Evolutionary conservation across 2,888 invertebrate species (phyloP), one percentile per base, ranked within the genome.

Genomic region (Trissolcus brochymenae): DNA sequence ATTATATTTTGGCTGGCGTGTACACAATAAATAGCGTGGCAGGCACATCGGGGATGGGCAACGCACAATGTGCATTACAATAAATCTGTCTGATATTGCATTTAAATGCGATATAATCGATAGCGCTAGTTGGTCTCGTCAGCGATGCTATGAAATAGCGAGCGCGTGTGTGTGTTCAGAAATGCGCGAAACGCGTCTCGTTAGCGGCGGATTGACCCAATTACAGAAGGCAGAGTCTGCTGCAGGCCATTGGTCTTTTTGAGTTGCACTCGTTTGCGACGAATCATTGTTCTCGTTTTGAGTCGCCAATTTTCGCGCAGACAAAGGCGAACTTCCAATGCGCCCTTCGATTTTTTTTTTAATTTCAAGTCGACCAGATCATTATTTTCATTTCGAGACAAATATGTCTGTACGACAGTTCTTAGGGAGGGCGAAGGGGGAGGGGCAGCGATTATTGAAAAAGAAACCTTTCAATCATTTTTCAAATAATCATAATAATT

Each of bases 161-260:
- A 41, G 40, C 74, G 68, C 62, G 70, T 46, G 68, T 72, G 35
- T 35, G 71, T 35, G 66, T 74, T 73, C 70, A 78, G 80, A 79
- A 81, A 82, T 78, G 80, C 80, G 81, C 82, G 79, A 81, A 84
- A 83, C 82, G 81, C 82, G 80, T 83, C 84, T 86, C 83, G 85
- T 85, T 86, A 84, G 82, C 80, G 79, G 79, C 80, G 81, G 83
- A 84, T 84, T 84, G 85, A 85, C 85, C 86, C 82, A 84, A 86
- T 85, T 85, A 84, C 84, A 80, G 84, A 83, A 84, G 83, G 80
- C 83, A 86, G 81, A 81, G 84, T 83, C 84, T 82, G 84, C 81
- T 81, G 61, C 78, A 64, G 79, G 77, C 77, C 78, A 71, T 79
- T 78, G 74, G 78, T 83, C 82, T 81, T 77, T 81, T 81, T 79